A percentile compares a stretch with the other conserved stretches of the same genome.
Conservation (phyloP, 2,797 vertebrate genomes). For the Chaetophractus vellerosus region DNA sequence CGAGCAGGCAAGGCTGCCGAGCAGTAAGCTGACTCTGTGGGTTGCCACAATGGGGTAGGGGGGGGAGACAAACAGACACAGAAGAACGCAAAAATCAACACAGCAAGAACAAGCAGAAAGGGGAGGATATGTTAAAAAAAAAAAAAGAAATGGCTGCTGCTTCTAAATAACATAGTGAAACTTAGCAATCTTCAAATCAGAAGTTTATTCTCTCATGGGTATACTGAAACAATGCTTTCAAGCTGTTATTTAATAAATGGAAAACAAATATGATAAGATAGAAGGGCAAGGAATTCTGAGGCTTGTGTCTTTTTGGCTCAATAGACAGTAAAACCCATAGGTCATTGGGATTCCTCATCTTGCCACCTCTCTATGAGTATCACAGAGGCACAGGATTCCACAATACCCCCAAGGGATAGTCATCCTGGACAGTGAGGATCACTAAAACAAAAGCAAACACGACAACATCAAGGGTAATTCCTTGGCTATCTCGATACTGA, state of each 20-base stretch:
- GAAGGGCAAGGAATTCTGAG: conserved; percentile 18
- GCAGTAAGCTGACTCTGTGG: too few species aligned
- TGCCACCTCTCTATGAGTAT: neutral
- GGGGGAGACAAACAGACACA: too few species aligned
- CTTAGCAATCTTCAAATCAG: neutral
- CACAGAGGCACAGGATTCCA: neutral
- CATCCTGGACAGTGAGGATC: neutral
- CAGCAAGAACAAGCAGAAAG: too few species aligned
- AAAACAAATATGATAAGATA: neutral
- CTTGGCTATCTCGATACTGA: neutral
- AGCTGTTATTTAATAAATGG: conserved; percentile 7
- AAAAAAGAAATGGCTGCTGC: neutral
- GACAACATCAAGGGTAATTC: neutral
- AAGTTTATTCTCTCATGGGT: neutral
- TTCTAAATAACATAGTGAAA: conserved; percentile 20
- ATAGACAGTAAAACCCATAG: neutral
- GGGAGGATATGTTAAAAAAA: too few species aligned
- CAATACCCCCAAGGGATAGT: neutral
- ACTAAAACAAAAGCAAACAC: neutral
- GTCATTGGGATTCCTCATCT: neutral
- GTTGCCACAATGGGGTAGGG: too few species aligned
- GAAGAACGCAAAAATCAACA: too few species aligned
- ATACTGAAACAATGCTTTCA: neutral
- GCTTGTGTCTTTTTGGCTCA: neutral
- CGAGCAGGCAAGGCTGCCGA: too few species aligned